Evolutionary conservation across 1,140 invertebrate species (phyloP).

Genomic region (Phymorhynchus buccinoides): DNA sequence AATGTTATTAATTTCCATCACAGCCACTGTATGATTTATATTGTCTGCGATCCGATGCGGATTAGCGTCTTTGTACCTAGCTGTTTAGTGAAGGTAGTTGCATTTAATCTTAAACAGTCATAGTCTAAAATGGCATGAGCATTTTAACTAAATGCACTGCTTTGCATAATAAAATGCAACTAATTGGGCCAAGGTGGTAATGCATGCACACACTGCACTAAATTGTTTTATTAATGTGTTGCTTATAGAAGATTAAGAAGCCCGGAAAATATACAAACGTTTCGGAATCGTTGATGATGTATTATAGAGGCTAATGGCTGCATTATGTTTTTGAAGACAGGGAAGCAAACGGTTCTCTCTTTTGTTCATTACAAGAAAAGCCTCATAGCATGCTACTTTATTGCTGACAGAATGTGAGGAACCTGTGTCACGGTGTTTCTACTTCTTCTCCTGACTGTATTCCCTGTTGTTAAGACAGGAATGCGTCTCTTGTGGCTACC

Average conservation of each 20-base stretch:
- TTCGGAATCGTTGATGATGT: background rate
- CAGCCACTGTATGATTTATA: background rate
- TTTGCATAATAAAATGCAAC: too few species aligned
- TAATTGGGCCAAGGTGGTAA: too few species aligned
- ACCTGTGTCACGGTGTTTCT: background rate
- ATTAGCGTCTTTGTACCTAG: background rate
- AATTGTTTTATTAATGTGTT: background rate
- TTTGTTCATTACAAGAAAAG: background rate
- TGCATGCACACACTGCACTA: background rate
- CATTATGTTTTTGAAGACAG: too few species aligned
- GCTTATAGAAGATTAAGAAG: background rate
- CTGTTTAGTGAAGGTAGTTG: background rate
- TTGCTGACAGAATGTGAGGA: background rate
- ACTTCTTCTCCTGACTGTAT: background rate
- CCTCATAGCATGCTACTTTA: background rate
- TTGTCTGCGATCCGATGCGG: background rate
- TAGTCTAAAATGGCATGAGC: background rate
- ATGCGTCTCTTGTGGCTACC: background rate
- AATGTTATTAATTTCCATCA: background rate
- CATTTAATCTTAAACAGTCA: background rate
- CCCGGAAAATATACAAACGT: background rate
- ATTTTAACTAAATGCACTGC: background rate
- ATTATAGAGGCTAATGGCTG: too few species aligned
- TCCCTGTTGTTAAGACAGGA: background rate
- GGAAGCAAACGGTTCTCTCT: too few species aligned